Conservation (phyloP, 1,140 invertebrate species). For the Odontomachus brunneus region DNA sequence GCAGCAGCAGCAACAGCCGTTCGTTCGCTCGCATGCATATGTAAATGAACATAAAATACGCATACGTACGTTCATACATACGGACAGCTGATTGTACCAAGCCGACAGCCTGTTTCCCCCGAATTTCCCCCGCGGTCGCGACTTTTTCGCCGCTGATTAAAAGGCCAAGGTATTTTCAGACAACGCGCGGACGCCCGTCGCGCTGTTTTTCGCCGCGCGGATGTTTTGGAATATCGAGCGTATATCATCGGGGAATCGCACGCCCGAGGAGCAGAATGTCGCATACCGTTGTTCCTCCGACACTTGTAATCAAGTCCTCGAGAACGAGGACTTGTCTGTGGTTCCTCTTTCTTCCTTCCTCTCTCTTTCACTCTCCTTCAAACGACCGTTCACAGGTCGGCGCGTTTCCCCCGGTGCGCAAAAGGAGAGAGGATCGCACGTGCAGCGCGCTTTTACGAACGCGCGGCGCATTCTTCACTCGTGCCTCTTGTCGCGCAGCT, state of each 20-base stretch:
- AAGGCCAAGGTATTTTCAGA: constrained; percentile 14
- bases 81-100: constrained; percentile 64
- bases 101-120: constrained; percentile 20
- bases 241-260: constrained; percentile 1
- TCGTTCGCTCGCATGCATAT: constrained; percentile 61
- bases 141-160: constrained; percentile 39
- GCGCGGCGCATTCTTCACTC: neutral
- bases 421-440: neutral
- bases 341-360: too few species aligned
- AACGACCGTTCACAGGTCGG: too few species aligned
- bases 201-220: too few species aligned
- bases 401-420: too few species aligned
- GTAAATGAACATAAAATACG: constrained; percentile 67
- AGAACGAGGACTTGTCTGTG: too few species aligned
- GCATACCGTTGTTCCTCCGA: neutral
- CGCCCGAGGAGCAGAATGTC: neutral
- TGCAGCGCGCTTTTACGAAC: too few species aligned
- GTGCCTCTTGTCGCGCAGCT: neutral
- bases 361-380: too few species aligned
- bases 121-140: constrained; percentile 6
- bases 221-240: neutral
- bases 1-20: too few species aligned
- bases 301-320: too few species aligned
- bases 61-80: constrained; percentile 25
- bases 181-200: neutral